Base-by-base conservation (phyloP, 2,113 vertebrate species). In the Melanotaenia duboulayi region DNA sequence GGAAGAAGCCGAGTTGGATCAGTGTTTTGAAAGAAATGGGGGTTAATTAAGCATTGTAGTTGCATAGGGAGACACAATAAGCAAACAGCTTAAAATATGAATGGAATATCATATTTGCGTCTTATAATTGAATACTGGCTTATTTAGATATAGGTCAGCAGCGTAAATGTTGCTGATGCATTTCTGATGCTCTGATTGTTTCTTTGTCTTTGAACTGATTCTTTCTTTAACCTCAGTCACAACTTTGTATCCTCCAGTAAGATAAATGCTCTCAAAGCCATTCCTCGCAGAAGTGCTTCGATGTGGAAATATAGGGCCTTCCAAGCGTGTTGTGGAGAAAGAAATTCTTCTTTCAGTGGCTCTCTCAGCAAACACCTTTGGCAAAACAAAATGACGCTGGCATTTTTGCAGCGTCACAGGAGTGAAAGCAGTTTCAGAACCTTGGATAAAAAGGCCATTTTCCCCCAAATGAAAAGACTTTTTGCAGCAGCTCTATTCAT, bases 321-420 rank as follows among this genome's bases (percentile, higher is more conserved):
- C 42, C 44, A 70, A 7, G 12, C 42, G 58, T 16, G 59, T 0
- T 4, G 50, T 1, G 19, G 37, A 69, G 42, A 54, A 1, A 48
- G 44, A 48, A 2, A 9, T n/a, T n/a, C 16, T 77, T 87, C 86
- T 87, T 54, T 73, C 0, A 84, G 81, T 81, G 50, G 12, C 4
- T 52, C 19, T 22, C 28, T 76, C 65, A 65, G 67, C 65, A 70
- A 80, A 77, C 28, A 64, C 20, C 17, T 50, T 68, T 19, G 32
- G 17, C 44, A 62, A 66, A 80, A 72, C 37, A 49, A 37, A 74
- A 81, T 63, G 64, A 67, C 32, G 25, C 25, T 60, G 46, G 22
- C 23, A n/a, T 78, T 89, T 88, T 79, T 87, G 77, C 84, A 40
- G 65, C 76, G 79, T 90, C 89, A 90, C 59, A 19, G 59, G 50